Evolutionary conservation across 2,797 vertebrate species (phyloP), one percentile per base, ranked within the genome.

Genomic region (Lithobates pipiens): DNA sequence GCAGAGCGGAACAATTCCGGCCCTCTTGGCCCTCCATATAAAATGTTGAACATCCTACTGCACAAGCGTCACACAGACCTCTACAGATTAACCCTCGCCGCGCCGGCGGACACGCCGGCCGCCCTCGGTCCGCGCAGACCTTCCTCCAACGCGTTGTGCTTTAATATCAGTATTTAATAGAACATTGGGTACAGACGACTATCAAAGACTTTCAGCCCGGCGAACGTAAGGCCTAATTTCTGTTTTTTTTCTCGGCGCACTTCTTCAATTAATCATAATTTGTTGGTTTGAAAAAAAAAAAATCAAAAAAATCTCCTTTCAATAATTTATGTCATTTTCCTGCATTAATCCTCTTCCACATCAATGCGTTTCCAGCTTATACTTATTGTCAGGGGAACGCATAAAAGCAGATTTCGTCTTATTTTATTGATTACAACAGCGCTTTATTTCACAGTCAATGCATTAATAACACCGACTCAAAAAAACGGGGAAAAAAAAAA

Each of bases 241-340:
- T 71, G 65, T 34, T 32, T 76, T 80, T 80, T 86, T 71, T 39
- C 7, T 77, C 63, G 74, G 27, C 57, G 77, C 69, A 50, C 74
- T 77, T 87, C 69, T 83, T 87, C 85, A 87, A 87, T 87, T 87
- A 87, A 83, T 79, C 57, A 87, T 86, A 86, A 86, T 83, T 87
- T 87, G 85, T 83, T 83, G 80, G 85, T 87, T 87, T 87, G 85
- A 36, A 83, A 67, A 82, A 73, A 68, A 10, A 44, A 46, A 46
- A 13, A 46, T 13, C 10, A 50, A 23, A 44, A 70, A 77, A 86
- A 83, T 67, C 75, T 68, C 13, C 36, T 73, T 61, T 86, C 76
- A 87, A 87, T 87, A 87, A 83, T 83, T 87, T 13, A 87, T 87
- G 74, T 75, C 76, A 83, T 83, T 87, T 83, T 87, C 44, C 74